These are phyloP conservation scores for Tursiops truncatus DNA, from an alignment of 2,113 vertebrate genomes.

Conservation along the genomic window DNA sequence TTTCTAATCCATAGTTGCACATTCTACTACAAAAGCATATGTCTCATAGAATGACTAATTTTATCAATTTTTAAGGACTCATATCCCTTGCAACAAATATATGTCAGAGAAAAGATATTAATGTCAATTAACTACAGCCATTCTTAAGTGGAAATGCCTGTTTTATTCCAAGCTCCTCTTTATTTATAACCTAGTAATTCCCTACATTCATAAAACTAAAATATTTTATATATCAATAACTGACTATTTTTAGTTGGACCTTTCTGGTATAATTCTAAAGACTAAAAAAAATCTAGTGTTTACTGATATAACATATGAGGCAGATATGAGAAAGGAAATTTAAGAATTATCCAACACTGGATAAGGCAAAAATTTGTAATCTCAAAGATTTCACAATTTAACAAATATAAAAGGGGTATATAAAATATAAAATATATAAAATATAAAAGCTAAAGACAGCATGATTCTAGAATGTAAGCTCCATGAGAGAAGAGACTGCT, in stretches of 20 bases:
- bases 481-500: not conserved
- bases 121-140: not conserved
- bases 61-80: not conserved
- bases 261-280: slow-evolving; percentile 17
- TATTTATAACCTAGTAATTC: not conserved
- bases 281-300: not conserved
- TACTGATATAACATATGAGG: not conserved
- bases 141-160: slow-evolving; percentile 5
- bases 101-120: slow-evolving; percentile 7
- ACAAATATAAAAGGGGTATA: not conserved
- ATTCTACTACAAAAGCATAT: slow-evolving; percentile 23
- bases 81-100: not conserved
- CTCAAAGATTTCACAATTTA: slow-evolving; percentile 26
- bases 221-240: slow-evolving; percentile 29
- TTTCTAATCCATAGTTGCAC: not conserved
- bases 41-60: not conserved
- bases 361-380: slow-evolving; percentile 23
- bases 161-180: slow-evolving; percentile 20
- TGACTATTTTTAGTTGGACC: not conserved
- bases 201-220: not conserved
- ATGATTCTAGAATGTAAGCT: slow-evolving; percentile 1
- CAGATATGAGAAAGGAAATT: not conserved
- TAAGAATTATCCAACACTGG: not conserved
- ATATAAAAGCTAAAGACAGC: not conserved
- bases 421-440: too few relatives aligned